Evolutionary conservation across 2,797 vertebrate genomes (phyloP).

Genomic region (Lithobates pipiens): DNA sequence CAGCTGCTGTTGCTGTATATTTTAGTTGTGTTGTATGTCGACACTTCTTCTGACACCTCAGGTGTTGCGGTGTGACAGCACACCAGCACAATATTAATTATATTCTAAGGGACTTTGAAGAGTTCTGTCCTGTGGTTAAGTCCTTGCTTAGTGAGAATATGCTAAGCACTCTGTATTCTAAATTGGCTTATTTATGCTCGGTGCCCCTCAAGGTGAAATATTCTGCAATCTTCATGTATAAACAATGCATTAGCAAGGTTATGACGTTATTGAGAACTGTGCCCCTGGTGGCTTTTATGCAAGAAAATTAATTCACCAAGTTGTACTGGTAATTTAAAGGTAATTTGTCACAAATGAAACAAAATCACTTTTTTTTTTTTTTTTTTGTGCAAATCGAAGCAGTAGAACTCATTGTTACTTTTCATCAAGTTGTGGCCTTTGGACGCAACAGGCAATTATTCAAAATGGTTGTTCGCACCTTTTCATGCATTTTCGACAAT

Average conservation of each 20-base stretch:
- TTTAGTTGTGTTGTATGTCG: background rate
- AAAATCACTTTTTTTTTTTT: too few species aligned
- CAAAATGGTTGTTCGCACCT: too few species aligned
- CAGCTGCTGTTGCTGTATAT: background rate
- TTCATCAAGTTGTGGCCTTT: too few species aligned
- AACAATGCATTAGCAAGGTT: background rate
- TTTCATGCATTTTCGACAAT: too few species aligned
- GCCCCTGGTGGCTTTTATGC: background rate
- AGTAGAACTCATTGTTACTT: too few species aligned
- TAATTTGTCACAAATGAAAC: background rate
- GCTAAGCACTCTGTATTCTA: background rate
- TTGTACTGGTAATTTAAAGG: background rate
- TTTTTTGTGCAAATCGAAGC: too few species aligned
- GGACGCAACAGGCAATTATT: too few species aligned
- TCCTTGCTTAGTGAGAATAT: background rate
- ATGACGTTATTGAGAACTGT: background rate
- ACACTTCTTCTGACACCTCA: background rate
- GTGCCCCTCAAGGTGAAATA: background rate
- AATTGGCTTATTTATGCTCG: background rate
- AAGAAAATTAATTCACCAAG: background rate
- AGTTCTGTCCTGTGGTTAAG: background rate
- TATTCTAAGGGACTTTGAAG: background rate
- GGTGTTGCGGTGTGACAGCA: background rate
- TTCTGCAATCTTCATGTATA: background rate
- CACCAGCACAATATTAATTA: conserved; percentile 1